These are phyloP conservation scores for Nomada goodeniana DNA, from an alignment of 2,888 invertebrate species.

Conservation along the genomic window DNA sequence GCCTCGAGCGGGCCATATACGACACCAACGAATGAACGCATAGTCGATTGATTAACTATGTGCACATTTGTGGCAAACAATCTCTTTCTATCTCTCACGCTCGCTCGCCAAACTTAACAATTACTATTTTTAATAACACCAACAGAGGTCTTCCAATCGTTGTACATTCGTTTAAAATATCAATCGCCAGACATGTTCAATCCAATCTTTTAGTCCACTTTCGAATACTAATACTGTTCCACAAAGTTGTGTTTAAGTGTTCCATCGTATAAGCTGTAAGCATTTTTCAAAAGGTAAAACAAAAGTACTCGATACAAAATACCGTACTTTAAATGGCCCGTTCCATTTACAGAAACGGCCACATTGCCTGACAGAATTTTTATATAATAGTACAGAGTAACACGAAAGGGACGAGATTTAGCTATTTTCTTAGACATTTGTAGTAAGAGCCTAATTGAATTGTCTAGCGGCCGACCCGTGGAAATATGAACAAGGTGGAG, in stretches of 20 bases:
- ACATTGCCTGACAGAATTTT: constrained; percentile 26
- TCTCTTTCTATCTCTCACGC: constrained; percentile 4
- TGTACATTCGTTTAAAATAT: constrained; percentile 20
- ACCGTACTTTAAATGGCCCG: constrained; percentile 16
- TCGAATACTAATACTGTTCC: not conserved
- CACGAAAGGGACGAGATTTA: constrained; percentile 31
- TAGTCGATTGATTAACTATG: constrained; percentile 39
- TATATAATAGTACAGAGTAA: constrained; percentile 37
- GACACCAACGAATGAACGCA: constrained; percentile 34
- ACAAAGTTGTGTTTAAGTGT: not conserved
- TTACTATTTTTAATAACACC: constrained; percentile 51
- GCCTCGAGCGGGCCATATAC: constrained; percentile 37
- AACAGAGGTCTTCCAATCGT: constrained; percentile 52
- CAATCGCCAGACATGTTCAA: not conserved
- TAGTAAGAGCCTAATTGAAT: constrained; percentile 61
- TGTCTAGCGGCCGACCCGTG: constrained; percentile 51
- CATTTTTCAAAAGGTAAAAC: constrained; percentile 9
- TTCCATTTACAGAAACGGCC: constrained; percentile 52
- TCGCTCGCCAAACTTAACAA: constrained; percentile 36
- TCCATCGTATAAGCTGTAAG: constrained; percentile 8
- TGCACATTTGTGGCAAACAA: constrained; percentile 23
- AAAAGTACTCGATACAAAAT: constrained; percentile 43
- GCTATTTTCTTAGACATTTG: constrained; percentile 67
- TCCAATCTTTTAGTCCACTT: not conserved
- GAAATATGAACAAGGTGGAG: constrained; percentile 35